Evolutionary conservation across 2,113 vertebrate genomes (phyloP).

Genomic region (Cricetomys ansorgei): DNA sequence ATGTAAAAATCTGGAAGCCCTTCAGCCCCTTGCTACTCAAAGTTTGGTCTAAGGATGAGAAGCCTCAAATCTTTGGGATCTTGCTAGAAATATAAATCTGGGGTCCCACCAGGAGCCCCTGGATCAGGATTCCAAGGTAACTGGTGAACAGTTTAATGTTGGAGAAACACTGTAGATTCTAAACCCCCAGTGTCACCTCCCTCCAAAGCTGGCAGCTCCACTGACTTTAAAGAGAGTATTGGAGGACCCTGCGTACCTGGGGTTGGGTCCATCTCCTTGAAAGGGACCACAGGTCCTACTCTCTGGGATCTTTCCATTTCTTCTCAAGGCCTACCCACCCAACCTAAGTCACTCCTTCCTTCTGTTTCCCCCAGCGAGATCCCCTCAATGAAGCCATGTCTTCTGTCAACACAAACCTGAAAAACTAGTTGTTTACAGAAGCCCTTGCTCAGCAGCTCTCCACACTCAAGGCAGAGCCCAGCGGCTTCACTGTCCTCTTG

Average conservation of each 20-base stretch:
- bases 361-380: neutral
- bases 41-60: neutral
- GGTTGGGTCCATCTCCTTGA: neutral
- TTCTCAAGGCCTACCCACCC: neutral
- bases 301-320: neutral
- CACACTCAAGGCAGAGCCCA: neutral
- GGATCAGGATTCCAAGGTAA: neutral
- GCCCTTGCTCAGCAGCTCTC: neutral
- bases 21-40: neutral
- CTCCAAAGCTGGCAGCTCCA: neutral
- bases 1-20: neutral
- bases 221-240: neutral
- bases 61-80: neutral
- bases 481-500: neutral
- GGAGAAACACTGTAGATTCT: neutral
- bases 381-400: conserved; percentile 16
- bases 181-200: neutral
- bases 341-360: neutral
- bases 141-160: neutral
- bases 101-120: neutral
- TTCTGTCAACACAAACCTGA: conserved; percentile 56
- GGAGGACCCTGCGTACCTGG: neutral
- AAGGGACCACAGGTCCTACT: neutral
- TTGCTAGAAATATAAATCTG: neutral
- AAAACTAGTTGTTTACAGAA: conserved; percentile 56